Percentiles rank a stretch among this genome's conserved stretches.
Conservation (phyloP, 1,140 invertebrate species). For the Macrosteles quadrilineatus region DNA sequence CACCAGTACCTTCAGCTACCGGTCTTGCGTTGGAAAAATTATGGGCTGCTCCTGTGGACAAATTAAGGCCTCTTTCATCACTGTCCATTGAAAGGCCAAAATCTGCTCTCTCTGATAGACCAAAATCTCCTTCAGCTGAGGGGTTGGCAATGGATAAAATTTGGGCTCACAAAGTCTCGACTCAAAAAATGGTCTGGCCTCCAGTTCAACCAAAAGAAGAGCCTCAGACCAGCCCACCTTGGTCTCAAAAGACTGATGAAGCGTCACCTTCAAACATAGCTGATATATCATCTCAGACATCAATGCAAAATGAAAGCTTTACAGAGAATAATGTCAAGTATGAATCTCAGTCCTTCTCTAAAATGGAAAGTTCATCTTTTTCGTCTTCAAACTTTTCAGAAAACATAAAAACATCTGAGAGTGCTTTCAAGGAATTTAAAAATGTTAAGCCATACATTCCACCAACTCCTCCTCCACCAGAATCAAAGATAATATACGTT, state of each 20-base stretch:
- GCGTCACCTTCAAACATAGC: background rate
- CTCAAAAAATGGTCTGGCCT: conserved; percentile 55
- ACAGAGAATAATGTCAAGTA: conserved; percentile 1
- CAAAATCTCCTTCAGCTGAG: conserved; percentile 56
- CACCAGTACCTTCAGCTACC: conserved; percentile 59
- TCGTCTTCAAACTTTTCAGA: background rate
- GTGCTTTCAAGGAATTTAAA: conserved; percentile 11
- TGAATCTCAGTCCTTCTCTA: conserved; percentile 9
- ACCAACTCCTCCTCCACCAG: background rate
- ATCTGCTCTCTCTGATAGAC: conserved; percentile 25
- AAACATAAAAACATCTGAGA: conserved; percentile 17
- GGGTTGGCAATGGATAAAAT: conserved; percentile 63
- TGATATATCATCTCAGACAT: background rate
- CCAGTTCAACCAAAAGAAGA: conserved; percentile 45
- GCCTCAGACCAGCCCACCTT: conserved; percentile 33
- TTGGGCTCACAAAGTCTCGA: conserved; percentile 57
- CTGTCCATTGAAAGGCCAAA: background rate
- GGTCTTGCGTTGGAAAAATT: conserved; percentile 63
- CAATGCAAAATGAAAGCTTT: conserved; percentile 1
- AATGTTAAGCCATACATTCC: background rate
- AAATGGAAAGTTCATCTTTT: conserved; percentile 1
- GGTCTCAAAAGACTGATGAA: background rate
- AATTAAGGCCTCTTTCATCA: background rate
- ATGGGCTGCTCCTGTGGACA: conserved; percentile 47
- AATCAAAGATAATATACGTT: conserved; percentile 39